Conservation (phyloP, 2,113 vertebrate genomes). For the Cinclus cinclus region DNA sequence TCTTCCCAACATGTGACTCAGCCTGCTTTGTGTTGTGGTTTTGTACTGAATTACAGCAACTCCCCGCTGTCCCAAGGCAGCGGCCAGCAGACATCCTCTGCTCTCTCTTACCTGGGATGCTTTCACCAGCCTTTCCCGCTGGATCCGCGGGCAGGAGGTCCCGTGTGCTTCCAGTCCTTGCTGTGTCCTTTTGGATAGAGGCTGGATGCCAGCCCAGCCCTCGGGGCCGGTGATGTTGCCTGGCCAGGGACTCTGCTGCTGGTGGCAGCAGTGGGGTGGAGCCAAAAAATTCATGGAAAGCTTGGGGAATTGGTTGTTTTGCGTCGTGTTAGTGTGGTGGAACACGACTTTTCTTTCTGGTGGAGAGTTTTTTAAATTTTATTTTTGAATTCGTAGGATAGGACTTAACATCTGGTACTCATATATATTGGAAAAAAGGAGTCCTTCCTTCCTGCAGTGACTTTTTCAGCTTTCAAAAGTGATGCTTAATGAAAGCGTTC, state of each 20-base stretch:
- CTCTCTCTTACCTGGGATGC: not conserved
- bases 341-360: not conserved
- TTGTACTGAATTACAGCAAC: not conserved
- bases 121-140: not conserved
- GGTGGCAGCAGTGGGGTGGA: not conserved
- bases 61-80: not conserved
- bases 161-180: not conserved
- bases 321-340: not conserved
- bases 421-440: not conserved
- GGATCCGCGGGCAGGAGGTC: not conserved
- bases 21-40: not conserved
- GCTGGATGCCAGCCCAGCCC: not conserved
- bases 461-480: not conserved
- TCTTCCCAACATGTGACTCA: not conserved
- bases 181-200: not conserved
- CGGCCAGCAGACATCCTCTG: not conserved
- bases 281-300: not conserved
- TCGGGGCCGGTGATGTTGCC: not conserved
- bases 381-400: not conserved
- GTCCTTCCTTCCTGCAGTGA: not conserved
- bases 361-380: not conserved
- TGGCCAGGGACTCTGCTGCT: not conserved
- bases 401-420: not conserved
- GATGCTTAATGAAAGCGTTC: not conserved
- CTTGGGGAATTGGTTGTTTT: not conserved